Evolutionary conservation across 2,888 invertebrate genomes (phyloP).

Genomic region (Isotomurus palustris): DNA sequence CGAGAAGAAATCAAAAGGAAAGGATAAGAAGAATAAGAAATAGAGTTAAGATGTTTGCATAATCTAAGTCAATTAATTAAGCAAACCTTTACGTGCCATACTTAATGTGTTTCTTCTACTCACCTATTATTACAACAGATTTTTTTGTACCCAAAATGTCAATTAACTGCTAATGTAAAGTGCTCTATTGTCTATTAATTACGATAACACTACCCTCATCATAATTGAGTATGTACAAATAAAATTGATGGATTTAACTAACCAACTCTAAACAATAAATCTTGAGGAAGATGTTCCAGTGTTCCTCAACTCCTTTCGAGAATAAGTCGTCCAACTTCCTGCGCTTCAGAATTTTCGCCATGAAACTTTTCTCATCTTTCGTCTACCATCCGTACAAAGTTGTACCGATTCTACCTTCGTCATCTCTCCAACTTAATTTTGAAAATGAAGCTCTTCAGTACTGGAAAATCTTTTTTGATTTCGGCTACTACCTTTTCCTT

Average conservation of each 20-base stretch:
- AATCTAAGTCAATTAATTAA: background rate
- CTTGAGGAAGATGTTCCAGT: no score
- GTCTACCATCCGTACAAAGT: background rate
- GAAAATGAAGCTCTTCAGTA: conserved; percentile 8
- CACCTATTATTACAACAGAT: background rate
- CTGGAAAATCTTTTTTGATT: conserved; percentile 18
- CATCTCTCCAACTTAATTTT: background rate
- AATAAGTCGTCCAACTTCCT: no score
- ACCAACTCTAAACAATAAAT: no score
- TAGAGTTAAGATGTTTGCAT: background rate
- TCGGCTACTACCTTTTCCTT: conserved; percentile 10
- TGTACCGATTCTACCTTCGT: background rate
- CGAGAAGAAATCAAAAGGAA: background rate
- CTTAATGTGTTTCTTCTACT: no score
- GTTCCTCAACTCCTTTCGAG: no score
- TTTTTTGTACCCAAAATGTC: background rate
- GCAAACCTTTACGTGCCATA: background rate
- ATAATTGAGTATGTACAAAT: no score
- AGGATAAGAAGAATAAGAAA: background rate
- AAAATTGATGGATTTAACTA: no score
- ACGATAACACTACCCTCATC: no score
- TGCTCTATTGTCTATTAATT: no score
- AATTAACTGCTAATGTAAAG: background rate
- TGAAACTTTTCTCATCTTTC: background rate
- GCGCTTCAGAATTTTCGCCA: no score